These are phyloP conservation scores for Drosophila erecta DNA, from an alignment of 1,140 invertebrate species.

Conservation along the genomic window DNA sequence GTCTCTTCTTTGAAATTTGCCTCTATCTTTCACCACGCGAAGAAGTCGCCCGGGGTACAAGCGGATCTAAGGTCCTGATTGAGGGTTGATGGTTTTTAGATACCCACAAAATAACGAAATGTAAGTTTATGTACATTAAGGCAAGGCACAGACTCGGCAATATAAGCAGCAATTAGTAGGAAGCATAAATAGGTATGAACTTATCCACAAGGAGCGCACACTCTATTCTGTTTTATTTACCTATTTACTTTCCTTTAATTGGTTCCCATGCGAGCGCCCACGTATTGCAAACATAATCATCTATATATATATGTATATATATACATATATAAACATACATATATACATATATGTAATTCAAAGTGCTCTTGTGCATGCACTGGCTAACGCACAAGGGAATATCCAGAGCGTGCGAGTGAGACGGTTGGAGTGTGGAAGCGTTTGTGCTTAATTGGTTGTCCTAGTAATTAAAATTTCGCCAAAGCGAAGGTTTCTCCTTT, in stretches of 20 bases:
- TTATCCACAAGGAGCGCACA: background rate
- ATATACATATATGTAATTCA: background rate
- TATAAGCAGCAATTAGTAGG: conserved; percentile 30
- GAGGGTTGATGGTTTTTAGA: conserved; percentile 25
- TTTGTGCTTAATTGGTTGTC: conserved; percentile 6
- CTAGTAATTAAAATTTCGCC: conserved; percentile 55
- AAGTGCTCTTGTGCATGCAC: background rate
- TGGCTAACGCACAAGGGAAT: background rate
- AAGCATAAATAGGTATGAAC: background rate
- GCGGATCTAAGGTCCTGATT: conserved; percentile 4
- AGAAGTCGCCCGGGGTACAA: background rate
- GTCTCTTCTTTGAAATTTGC: conserved; percentile 53
- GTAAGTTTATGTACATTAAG: conserved; percentile 1
- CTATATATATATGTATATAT: background rate
- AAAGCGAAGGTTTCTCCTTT: background rate
- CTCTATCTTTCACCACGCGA: conserved; percentile 35
- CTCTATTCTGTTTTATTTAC: background rate
- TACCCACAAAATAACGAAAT: conserved; percentile 8
- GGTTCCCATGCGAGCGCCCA: conserved; percentile 21
- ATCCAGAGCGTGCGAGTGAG: background rate
- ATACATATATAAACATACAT: background rate
- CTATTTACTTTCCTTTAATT: conserved; percentile 51
- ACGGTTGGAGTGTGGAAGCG: background rate
- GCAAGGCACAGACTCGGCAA: background rate
- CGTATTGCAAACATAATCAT: background rate